Evolutionary conservation across 1,140 invertebrate species (phyloP).

Genomic region (Pemphigus obesinymphae): DNA sequence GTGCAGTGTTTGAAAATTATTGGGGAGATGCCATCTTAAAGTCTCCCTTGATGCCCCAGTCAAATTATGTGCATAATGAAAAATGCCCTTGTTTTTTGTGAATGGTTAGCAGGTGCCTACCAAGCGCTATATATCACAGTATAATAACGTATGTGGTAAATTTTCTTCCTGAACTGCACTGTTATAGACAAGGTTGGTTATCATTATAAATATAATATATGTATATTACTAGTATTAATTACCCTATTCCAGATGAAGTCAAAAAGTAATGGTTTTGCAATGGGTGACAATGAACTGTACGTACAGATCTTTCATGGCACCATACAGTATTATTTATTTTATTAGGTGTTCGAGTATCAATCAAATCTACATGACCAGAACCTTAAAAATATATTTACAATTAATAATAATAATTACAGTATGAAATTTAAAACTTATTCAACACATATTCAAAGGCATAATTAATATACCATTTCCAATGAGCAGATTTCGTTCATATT

Average conservation of each 20-base stretch:
- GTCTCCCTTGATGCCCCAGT: no score
- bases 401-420: neutral
- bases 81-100: no score
- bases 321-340: neutral
- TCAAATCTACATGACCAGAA: constrained; percentile 42
- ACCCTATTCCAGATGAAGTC: constrained; percentile 45
- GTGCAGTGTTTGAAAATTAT: no score
- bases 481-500: constrained; percentile 43
- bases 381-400: constrained; percentile 37
- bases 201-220: neutral
- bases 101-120: no score
- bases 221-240: constrained; percentile 14
- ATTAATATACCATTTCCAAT: constrained; percentile 44
- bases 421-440: neutral
- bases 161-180: no score
- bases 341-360: constrained; percentile 41
- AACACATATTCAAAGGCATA: neutral
- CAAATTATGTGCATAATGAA: no score
- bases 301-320: constrained; percentile 45
- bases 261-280: constrained; percentile 44
- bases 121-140: no score
- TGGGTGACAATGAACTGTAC: constrained; percentile 46
- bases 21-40: no score
- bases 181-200: no score
- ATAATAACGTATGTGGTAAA: no score